phyloP scores from a whole-genome alignment of 2,797 vertebrate genomes.

The Taeniopygia guttata region DNA sequence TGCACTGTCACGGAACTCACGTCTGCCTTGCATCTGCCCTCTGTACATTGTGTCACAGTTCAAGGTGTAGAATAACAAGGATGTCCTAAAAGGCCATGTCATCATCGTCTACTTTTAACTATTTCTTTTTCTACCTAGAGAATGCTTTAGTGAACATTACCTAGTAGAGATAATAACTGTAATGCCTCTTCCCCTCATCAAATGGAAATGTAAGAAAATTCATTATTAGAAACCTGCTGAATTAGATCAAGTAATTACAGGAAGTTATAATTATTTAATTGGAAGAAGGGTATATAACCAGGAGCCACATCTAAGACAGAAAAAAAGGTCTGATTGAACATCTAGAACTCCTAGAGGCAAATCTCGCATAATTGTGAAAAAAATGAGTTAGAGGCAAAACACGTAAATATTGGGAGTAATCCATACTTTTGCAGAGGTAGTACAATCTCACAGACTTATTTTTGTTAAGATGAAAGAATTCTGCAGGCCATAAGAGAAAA shows the following conservation, averaged over 20 bases:
- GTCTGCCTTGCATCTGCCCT: not conserved
- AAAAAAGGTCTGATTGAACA: not conserved
- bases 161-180: not conserved
- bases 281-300: not conserved
- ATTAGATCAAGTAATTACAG: not conserved
- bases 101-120: not conserved
- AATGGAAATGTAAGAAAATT: not conserved
- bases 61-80: not conserved
- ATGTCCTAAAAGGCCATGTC: not conserved
- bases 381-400: not conserved
- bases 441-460: not conserved
- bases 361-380: not conserved
- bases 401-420: not conserved
- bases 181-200: not conserved
- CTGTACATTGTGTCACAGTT: not conserved
- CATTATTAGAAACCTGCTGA: not conserved
- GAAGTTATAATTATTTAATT: not conserved
- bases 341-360: not conserved
- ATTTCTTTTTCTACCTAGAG: not conserved
- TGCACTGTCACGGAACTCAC: not conserved
- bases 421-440: not conserved
- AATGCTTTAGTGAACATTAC: not conserved
- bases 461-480: not conserved
- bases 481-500: not conserved
- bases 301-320: not conserved